Percentiles rank a stretch among this genome's conserved stretches.
Conservation (phyloP, 1,140 invertebrate species). For the Arion vulgaris region DNA sequence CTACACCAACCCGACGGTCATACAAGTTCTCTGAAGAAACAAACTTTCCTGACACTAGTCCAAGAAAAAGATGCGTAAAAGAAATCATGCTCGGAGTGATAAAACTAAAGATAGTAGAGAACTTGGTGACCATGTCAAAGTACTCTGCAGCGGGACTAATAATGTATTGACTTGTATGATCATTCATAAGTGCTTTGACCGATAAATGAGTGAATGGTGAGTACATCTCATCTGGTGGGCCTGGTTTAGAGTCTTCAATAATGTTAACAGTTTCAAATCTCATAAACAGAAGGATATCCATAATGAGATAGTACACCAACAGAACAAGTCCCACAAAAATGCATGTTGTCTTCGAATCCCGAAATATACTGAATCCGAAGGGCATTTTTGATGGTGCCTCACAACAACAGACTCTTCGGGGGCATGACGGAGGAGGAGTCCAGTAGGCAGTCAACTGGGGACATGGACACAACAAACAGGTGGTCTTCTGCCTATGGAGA, state of each 20-base stretch:
- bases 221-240: constrained; percentile 44
- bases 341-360: constrained; percentile 46
- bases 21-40: constrained; percentile 61
- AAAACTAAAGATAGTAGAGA: constrained; percentile 66
- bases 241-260: constrained; percentile 53
- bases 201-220: constrained; percentile 64
- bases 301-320: constrained; percentile 60
- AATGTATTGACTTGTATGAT: constrained; percentile 64
- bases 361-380: constrained; percentile 39
- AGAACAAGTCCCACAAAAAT: constrained; percentile 49
- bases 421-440: constrained; percentile 26
- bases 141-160: constrained; percentile 63
- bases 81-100: constrained; percentile 69
- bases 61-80: constrained; percentile 60
- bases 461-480: constrained; percentile 3
- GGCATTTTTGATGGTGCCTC: constrained; percentile 43
- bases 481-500: constrained; percentile 2
- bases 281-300: constrained; percentile 64
- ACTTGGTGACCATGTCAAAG: constrained; percentile 63
- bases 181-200: constrained; percentile 68
- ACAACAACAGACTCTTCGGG: constrained; percentile 33
- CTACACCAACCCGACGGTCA: constrained; percentile 60
- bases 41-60: constrained; percentile 62
- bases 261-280: constrained; percentile 52
- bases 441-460: constrained; percentile 26